These are phyloP conservation scores for Ips typographus DNA, from an alignment of 1,140 invertebrate genomes.

Conservation along the genomic window DNA sequence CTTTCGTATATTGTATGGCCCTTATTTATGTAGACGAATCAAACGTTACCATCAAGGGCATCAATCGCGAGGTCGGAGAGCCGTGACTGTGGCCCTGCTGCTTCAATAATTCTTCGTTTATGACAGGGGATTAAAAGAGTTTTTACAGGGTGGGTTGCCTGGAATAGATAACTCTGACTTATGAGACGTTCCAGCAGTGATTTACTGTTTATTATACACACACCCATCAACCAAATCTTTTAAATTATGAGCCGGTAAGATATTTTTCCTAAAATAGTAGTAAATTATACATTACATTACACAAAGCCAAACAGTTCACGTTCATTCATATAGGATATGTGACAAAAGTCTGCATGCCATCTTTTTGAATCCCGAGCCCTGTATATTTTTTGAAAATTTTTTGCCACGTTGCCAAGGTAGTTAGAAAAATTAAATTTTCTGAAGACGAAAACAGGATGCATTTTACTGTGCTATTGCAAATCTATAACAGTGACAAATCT, in stretches of 20 bases:
- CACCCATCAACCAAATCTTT: constrained; percentile 7
- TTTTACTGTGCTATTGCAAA: too few species aligned
- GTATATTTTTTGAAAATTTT: too few species aligned
- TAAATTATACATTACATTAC: too few species aligned
- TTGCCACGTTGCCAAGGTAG: too few species aligned
- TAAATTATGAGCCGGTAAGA: constrained; percentile 15
- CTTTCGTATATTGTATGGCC: constrained; percentile 48
- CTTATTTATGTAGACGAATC: constrained; percentile 51
- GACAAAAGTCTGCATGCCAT: too few species aligned
- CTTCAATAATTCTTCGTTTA: constrained; percentile 31
- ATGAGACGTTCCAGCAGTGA: constrained; percentile 14
- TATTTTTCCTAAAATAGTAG: neutral
- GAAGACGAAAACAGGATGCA: too few species aligned
- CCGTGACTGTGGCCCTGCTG: constrained; percentile 25
- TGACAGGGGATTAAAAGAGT: constrained; percentile 29
- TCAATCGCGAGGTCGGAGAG: constrained; percentile 42
- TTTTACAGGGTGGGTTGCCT: constrained; percentile 25
- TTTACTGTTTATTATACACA: constrained; percentile 20
- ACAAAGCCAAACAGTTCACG: too few species aligned
- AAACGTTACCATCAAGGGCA: constrained; percentile 48
- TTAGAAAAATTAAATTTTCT: too few species aligned
- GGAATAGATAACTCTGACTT: constrained; percentile 19
- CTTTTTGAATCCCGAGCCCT: too few species aligned
- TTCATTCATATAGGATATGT: too few species aligned
- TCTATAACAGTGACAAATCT: too few species aligned